These are phyloP conservation scores for Neoniphon sammara DNA, from an alignment of 2,797 vertebrate species.

Conservation along the genomic window DNA sequence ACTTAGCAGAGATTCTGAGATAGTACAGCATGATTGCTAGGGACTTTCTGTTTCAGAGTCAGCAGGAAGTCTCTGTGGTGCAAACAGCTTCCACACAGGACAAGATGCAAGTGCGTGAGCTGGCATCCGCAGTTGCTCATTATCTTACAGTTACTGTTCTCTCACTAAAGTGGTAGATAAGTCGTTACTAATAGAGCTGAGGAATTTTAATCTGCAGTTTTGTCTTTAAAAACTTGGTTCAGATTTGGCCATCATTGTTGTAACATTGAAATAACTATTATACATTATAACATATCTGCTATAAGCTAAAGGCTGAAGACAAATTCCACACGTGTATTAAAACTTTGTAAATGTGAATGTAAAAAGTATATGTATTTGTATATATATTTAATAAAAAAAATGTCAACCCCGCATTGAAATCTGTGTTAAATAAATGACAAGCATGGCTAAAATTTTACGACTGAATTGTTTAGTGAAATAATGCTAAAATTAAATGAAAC, in stretches of 20 bases:
- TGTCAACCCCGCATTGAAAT: not conserved
- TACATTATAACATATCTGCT: slow-evolving; percentile 30
- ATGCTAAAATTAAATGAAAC: not conserved
- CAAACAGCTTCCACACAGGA: slow-evolving; percentile 31
- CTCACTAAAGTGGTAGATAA: slow-evolving; percentile 41
- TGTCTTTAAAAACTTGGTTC: not conserved
- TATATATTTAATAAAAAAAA: slow-evolving; percentile 50
- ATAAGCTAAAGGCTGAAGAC: slow-evolving; percentile 61
- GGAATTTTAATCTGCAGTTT: not conserved
- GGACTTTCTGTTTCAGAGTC: slow-evolving; percentile 63
- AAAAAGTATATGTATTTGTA: slow-evolving; percentile 20
- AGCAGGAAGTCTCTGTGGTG: slow-evolving; percentile 52
- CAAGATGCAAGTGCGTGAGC: slow-evolving; percentile 22
- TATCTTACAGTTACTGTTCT: slow-evolving; percentile 24
- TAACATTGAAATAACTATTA: slow-evolving; percentile 20
- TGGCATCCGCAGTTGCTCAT: slow-evolving; percentile 18
- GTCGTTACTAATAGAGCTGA: slow-evolving; percentile 11
- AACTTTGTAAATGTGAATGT: slow-evolving; percentile 21
- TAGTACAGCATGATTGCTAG: slow-evolving; percentile 31
- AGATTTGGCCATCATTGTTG: slow-evolving; percentile 21
- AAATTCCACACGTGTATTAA: slow-evolving; percentile 4
- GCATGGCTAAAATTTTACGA: not conserved
- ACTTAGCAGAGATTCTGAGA: slow-evolving; percentile 37
- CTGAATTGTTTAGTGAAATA: not conserved
- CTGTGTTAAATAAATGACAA: not conserved